Conservation (phyloP, 2,888 invertebrate species). For the Corbicula japonica region DNA sequence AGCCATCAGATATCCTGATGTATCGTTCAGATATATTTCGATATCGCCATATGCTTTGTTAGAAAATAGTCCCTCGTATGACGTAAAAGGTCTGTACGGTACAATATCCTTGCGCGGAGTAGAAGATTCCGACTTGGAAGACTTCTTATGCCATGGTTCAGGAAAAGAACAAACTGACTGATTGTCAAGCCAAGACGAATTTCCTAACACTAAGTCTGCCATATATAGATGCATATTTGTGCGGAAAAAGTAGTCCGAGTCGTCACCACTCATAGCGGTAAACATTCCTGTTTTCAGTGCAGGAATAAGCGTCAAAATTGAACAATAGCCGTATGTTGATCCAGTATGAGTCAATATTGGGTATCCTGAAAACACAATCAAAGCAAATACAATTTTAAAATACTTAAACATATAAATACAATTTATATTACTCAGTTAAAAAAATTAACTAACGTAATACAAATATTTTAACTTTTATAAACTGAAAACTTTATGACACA, state of each 20-base stretch:
- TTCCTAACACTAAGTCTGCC: conserved; percentile 76
- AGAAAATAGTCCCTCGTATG: conserved; percentile 61
- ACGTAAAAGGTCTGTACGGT: conserved; percentile 20
- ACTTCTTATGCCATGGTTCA: conserved; percentile 65
- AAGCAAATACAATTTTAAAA: background rate
- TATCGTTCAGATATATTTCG: conserved; percentile 19
- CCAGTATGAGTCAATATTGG: conserved; percentile 75
- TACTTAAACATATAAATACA: background rate
- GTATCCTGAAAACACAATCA: conserved; percentile 68
- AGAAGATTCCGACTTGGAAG: background rate
- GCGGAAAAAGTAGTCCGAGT: conserved; percentile 66
- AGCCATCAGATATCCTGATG: conserved; percentile 18
- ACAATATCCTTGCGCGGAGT: conserved; percentile 26
- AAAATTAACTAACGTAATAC: background rate
- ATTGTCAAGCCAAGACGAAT: conserved; percentile 80
- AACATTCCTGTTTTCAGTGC: conserved; percentile 72
- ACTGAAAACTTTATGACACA: background rate
- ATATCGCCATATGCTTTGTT: conserved; percentile 69
- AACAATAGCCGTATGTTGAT: conserved; percentile 75
- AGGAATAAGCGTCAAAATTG: conserved; percentile 73
- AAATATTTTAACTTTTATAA: background rate
- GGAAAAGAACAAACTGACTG: conserved; percentile 81
- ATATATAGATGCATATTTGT: conserved; percentile 74
- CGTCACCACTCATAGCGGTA: conserved; percentile 73
- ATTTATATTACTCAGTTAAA: background rate